Evolutionary conservation across 2,113 vertebrate species (phyloP).

Genomic region (Pterophyllum scalare): DNA sequence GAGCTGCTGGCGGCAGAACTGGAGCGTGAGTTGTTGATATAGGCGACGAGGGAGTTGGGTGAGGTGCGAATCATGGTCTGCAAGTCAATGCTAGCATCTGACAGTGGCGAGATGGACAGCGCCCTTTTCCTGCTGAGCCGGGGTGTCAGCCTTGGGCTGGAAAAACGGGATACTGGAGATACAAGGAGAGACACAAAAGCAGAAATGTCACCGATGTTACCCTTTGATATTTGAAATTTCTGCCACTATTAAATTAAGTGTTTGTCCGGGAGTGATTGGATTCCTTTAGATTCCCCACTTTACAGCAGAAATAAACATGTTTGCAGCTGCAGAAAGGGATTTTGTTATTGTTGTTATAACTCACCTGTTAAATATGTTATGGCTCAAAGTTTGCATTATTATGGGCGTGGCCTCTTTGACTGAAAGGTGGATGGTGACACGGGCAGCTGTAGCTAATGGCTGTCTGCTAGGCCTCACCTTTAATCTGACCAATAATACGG

Average conservation of each 20-base stretch:
- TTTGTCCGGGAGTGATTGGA: not conserved
- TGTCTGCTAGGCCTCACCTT: no score
- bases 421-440: no score
- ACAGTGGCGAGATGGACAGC: slow-evolving; percentile 94
- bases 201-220: not conserved
- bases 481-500: no score
- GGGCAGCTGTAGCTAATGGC: no score
- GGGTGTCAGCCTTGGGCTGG: slow-evolving; percentile 92
- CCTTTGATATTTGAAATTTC: not conserved
- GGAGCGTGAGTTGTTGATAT: slow-evolving; percentile 99
- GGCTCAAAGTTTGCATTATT: no score
- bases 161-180: slow-evolving; percentile 93
- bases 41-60: slow-evolving; percentile 97
- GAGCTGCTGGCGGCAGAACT: slow-evolving; percentile 97
- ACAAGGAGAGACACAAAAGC: not conserved
- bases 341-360: not conserved
- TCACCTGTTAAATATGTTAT: no score
- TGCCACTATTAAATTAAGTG: not conserved
- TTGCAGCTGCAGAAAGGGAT: not conserved
- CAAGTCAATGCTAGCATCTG: slow-evolving; percentile 97
- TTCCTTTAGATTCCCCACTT: not conserved
- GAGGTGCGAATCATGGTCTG: slow-evolving; percentile 99
- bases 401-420: no score
- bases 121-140: slow-evolving; percentile 94
- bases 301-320: not conserved